Evolutionary conservation across 2,113 vertebrate species (phyloP).

Genomic region (Merops nubicus): DNA sequence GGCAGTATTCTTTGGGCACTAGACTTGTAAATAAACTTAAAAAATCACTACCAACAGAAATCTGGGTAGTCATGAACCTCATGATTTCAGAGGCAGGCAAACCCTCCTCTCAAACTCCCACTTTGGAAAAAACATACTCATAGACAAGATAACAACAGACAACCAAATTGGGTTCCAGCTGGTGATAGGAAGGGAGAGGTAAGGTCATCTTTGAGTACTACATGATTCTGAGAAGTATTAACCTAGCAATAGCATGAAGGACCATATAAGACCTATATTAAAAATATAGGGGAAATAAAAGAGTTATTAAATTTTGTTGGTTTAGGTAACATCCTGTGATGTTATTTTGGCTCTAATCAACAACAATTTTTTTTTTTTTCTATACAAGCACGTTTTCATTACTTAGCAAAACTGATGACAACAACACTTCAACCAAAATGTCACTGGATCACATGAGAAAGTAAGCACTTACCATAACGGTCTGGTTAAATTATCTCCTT

Average conservation of each 20-base stretch:
- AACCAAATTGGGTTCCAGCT: background rate
- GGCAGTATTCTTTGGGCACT: background rate
- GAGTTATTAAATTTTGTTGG: background rate
- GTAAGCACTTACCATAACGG: background rate
- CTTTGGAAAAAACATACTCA: background rate
- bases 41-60: background rate
- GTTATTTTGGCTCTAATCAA: background rate
- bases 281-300: background rate
- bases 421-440: background rate
- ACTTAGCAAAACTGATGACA: background rate
- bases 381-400: background rate
- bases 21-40: background rate
- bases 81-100: background rate
- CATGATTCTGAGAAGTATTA: background rate
- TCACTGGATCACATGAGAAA: background rate
- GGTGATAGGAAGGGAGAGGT: background rate
- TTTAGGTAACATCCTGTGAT: background rate
- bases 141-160: background rate
- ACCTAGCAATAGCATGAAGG: background rate
- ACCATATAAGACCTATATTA: background rate
- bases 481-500: background rate
- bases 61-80: background rate
- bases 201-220: background rate
- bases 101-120: background rate
- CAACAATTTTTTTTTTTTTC: background rate